Conservation (phyloP, 2,113 vertebrate species). For the Ranitomeya variabilis region DNA sequence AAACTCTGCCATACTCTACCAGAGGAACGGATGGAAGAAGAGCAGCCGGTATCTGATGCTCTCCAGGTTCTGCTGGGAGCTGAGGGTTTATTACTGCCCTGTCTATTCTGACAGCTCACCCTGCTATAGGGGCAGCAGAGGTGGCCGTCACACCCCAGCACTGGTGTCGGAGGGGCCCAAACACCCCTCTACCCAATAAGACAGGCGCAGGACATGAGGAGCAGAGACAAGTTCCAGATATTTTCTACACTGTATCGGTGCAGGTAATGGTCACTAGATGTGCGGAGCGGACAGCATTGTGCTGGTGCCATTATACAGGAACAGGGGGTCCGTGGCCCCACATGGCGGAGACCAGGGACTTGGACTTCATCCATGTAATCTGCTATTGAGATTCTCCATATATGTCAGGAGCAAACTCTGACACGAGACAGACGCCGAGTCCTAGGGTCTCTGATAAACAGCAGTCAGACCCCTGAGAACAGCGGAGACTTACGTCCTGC, state of each 20-base stretch:
- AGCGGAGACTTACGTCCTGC: background rate
- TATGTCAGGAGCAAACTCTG: conserved; percentile 8
- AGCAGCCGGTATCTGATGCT: too few species aligned
- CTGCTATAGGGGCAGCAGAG: too few species aligned
- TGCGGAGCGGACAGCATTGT: background rate
- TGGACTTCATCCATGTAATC: background rate
- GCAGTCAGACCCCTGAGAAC: background rate
- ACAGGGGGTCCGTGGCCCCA: background rate
- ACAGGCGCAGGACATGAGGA: too few species aligned
- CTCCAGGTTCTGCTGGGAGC: too few species aligned
- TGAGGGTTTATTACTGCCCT: too few species aligned
- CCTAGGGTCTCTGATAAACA: background rate
- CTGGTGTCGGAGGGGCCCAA: too few species aligned
- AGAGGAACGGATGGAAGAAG: too few species aligned
- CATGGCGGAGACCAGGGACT: background rate
- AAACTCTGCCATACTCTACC: too few species aligned
- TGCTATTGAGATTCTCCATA: background rate
- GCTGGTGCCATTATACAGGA: background rate
- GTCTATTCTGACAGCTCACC: too few species aligned
- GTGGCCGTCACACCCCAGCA: too few species aligned
- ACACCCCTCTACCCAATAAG: too few species aligned
- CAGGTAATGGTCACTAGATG: background rate
- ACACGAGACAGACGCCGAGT: background rate
- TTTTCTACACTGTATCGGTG: background rate
- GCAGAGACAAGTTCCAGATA: too few species aligned